Evolutionary conservation across 2,797 vertebrate genomes (phyloP).

Genomic region (Telmatherina bonti): DNA sequence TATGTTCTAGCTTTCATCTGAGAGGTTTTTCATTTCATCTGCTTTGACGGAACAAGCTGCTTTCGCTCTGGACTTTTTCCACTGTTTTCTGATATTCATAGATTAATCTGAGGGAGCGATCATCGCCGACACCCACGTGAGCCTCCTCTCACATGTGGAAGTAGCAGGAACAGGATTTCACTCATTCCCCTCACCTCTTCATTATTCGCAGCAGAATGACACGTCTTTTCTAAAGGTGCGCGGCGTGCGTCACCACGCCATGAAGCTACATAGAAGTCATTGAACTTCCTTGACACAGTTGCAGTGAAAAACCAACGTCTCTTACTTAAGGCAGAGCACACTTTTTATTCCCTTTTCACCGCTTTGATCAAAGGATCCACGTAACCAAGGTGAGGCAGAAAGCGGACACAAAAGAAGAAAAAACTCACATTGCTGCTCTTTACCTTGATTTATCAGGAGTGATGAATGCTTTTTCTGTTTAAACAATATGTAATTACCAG

Average conservation of each 20-base stretch:
- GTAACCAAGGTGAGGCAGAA: constrained; percentile 57
- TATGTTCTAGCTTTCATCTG: neutral
- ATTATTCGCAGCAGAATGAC: constrained; percentile 1
- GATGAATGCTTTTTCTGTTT: constrained; percentile 73
- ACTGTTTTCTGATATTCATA: neutral
- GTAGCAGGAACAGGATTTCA: neutral
- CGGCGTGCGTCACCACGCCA: constrained; percentile 30
- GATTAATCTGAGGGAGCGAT: neutral
- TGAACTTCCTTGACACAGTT: constrained; percentile 38
- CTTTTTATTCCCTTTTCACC: constrained; percentile 65
- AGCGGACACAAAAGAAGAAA: constrained; percentile 43
- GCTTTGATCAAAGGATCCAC: constrained; percentile 46
- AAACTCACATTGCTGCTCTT: constrained; percentile 15
- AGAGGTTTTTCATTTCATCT: neutral
- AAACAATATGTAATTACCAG: constrained; percentile 80
- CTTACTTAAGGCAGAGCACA: constrained; percentile 40
- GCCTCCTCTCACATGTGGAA: constrained; percentile 7
- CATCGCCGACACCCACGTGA: constrained; percentile 9
- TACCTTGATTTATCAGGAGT: constrained; percentile 42
- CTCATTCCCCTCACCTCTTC: neutral
- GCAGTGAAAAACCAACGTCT: constrained; percentile 25
- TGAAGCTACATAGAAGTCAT: constrained; percentile 39
- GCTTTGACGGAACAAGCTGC: neutral
- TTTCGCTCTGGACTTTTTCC: neutral
- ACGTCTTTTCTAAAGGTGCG: constrained; percentile 35